Base-by-base conservation (phyloP, 1,140 invertebrate species). In the Macrotrachela quadricornifera region DNA sequence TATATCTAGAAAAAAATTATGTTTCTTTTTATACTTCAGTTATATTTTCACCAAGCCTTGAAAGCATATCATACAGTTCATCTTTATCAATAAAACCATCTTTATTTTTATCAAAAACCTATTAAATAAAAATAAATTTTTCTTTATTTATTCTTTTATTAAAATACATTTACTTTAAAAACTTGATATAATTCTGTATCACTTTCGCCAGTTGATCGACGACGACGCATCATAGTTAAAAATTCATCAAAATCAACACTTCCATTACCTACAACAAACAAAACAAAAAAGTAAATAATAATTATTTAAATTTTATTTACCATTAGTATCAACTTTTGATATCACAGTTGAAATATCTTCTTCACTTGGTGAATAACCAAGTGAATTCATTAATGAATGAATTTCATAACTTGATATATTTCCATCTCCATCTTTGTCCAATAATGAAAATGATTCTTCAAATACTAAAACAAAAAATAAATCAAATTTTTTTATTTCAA, bases 221-320 rank as follows among this genome's bases (percentile, higher is more conserved):
- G 21, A 30, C 21, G 21, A 4, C 21, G 21, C 51, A 53, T 53
- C 51, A 53, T 53, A 40, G 43, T 16, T 30, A 53, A 46, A 39
- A 53, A 53, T 39, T 53, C 51, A 13, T 48, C 51, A 40, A 53
- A 53, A 48, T 53, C 51, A 53, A 53, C 51, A 15, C 43, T 46
- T 0, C 51, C 51, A 42, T 44, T 53, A 36, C 46, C 51, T 53
- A 10, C 13, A 52, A 40, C n/a, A n/a, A n/a, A n/a, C n/a, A n/a
- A n/a, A n/a, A n/a, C n/a, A n/a, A n/a, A n/a, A n/a, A n/a, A 42
- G 10, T 15, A 12, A 44, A 46, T 30, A 13, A 14, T 6, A 1
- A n/a, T 30, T 1, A 16, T 9, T 16, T 15, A 30, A 46, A 6
- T 30, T 46, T 30, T 21, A 12, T 13, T 17, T 54, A 54, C 52